These are phyloP conservation scores for Drosophila colorata DNA, from an alignment of 2,888 invertebrate species.

Conservation along the genomic window DNA sequence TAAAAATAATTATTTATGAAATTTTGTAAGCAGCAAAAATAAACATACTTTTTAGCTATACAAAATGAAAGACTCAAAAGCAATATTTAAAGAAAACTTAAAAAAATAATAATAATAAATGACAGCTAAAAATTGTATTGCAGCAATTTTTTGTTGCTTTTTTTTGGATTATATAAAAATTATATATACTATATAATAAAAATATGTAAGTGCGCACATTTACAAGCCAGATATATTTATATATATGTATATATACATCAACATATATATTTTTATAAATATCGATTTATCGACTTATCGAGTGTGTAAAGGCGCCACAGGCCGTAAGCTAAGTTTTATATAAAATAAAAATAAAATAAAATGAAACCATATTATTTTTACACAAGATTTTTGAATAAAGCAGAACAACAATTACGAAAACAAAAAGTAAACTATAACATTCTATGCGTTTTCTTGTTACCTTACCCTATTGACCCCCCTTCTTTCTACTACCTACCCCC, in stretches of 20 bases:
- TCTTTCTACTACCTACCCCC: neutral
- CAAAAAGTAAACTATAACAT: slow-evolving; percentile 8
- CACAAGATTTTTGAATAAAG: slow-evolving; percentile 73
- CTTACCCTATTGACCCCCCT: slow-evolving; percentile 2
- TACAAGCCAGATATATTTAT: slow-evolving; percentile 55
- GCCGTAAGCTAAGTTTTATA: slow-evolving; percentile 53
- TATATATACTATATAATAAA: neutral
- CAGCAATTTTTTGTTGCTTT: slow-evolving; percentile 35
- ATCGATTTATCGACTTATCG: slow-evolving; percentile 51
- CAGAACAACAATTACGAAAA: slow-evolving; percentile 42
- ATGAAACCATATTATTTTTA: slow-evolving; percentile 33
- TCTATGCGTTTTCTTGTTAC: slow-evolving; percentile 12
- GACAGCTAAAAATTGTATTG: slow-evolving; percentile 35
- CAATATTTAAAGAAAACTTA: slow-evolving; percentile 58
- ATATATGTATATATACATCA: slow-evolving; percentile 31
- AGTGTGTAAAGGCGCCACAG: slow-evolving; percentile 48
- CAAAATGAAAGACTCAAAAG: slow-evolving; percentile 81
- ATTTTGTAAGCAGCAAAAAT: slow-evolving; percentile 39
- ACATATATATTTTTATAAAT: slow-evolving; percentile 20
- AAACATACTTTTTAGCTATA: slow-evolving; percentile 43
- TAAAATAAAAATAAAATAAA: slow-evolving; percentile 3
- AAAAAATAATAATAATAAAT: slow-evolving; percentile 10
- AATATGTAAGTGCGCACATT: slow-evolving; percentile 49
- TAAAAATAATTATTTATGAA: slow-evolving; percentile 53
- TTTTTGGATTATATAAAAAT: slow-evolving; percentile 18